Percentiles rank a stretch among this genome's conserved stretches.
phyloP scores from a whole-genome alignment of 2,888 invertebrate genomes.

The Heteromurus nitidus region DNA sequence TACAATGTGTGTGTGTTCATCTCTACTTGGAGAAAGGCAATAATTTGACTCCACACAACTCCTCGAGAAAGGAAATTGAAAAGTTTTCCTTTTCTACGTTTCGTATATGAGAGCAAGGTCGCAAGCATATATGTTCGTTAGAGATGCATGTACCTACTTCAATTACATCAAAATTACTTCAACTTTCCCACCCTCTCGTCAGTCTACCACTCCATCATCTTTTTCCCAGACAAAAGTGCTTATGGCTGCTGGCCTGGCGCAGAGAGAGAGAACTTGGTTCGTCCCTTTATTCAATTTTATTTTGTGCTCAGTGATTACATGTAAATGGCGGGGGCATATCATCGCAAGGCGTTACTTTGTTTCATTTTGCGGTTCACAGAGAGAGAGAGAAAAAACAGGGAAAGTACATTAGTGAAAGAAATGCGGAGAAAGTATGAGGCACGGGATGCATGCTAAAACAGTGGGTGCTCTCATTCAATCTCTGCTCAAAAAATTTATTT shows the following conservation, averaged over 20 bases:
- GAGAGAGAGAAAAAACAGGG: constrained; percentile 12
- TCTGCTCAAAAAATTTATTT: no score
- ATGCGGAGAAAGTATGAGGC: not conserved
- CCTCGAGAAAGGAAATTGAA: not conserved
- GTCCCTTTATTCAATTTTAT: not conserved
- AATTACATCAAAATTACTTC: not conserved
- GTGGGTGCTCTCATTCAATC: constrained; percentile 13
- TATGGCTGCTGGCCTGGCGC: no score
- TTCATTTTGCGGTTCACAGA: not conserved
- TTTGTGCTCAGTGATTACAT: not conserved
- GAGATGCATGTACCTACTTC: not conserved
- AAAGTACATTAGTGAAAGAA: constrained; percentile 7
- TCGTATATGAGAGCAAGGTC: no score
- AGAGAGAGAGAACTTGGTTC: no score
- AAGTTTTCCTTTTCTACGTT: not conserved
- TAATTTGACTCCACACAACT: not conserved
- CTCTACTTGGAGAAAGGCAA: not conserved
- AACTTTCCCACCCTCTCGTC: constrained; percentile 6
- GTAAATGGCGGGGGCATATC: constrained; percentile 7
- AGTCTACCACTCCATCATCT: not conserved
- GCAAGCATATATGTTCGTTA: not conserved
- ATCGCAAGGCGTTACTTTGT: not conserved
- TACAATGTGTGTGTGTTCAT: no score
- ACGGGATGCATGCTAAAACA: constrained; percentile 2
- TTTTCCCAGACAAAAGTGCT: no score